These are phyloP conservation scores for Dascyllus trimaculatus DNA, from an alignment of 2,113 vertebrate species.

Conservation along the genomic window DNA sequence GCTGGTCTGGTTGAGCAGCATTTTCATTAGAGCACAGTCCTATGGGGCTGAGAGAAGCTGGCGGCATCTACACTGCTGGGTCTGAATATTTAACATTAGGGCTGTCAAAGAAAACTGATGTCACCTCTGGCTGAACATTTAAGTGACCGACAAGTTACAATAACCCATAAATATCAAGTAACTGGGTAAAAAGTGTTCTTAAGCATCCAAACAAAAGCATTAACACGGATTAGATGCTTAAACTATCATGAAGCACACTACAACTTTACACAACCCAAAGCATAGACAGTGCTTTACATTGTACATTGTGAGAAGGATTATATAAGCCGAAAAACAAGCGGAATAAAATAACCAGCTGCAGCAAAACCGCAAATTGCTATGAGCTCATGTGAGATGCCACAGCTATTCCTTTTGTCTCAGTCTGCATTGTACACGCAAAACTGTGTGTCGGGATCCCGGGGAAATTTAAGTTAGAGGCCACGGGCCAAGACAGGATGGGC, in stretches of 20 bases:
- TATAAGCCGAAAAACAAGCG: background rate
- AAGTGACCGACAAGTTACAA: background rate
- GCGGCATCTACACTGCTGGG: slow-evolving; percentile 2
- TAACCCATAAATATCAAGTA: background rate
- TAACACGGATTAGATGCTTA: background rate
- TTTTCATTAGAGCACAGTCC: slow-evolving; percentile 40
- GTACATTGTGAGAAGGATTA: background rate
- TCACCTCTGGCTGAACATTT: slow-evolving; percentile 20
- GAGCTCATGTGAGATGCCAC: slow-evolving; percentile 58
- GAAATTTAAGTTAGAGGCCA: slow-evolving; percentile 27
- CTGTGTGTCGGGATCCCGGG: slow-evolving; percentile 12
- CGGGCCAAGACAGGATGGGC: slow-evolving; percentile 25
- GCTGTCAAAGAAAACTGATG: slow-evolving; percentile 26
- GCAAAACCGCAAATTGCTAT: slow-evolving; percentile 25
- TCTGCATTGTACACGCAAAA: slow-evolving; percentile 53
- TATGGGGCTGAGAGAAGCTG: background rate
- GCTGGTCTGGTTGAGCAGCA: slow-evolving; percentile 35
- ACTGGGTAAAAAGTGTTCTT: background rate
- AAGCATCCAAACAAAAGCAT: slow-evolving; percentile 1
- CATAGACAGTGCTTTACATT: background rate
- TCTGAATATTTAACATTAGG: slow-evolving; percentile 8
- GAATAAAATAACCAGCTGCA: slow-evolving; percentile 32
- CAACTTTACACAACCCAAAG: background rate
- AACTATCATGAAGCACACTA: background rate
- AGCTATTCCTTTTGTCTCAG: slow-evolving; percentile 45